phyloP scores from a whole-genome alignment of 2,113 vertebrate genomes.

The Felis chaus region DNA sequence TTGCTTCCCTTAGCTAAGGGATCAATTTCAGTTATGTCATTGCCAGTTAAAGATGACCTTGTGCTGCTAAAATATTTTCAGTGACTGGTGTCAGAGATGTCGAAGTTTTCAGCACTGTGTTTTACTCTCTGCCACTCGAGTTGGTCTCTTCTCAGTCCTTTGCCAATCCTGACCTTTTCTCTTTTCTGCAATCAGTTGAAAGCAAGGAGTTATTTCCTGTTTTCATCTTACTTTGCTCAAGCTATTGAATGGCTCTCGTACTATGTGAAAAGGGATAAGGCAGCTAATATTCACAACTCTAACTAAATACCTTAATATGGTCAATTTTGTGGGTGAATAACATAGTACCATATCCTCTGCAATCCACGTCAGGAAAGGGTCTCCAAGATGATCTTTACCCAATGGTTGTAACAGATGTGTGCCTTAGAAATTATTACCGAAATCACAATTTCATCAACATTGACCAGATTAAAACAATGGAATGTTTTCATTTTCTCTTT shows the following conservation, averaged over 20 bases:
- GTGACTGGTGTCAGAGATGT: background rate
- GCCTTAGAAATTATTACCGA: background rate
- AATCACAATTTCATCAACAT: background rate
- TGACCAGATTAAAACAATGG: background rate
- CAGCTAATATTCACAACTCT: background rate
- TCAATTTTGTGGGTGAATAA: background rate
- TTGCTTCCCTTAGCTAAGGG: background rate
- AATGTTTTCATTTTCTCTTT: background rate
- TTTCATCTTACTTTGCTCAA: background rate
- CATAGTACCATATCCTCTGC: background rate
- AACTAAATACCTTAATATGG: background rate
- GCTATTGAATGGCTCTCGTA: background rate
- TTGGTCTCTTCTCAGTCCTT: background rate
- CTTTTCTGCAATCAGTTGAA: background rate
- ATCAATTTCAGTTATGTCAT: background rate
- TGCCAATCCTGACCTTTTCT: background rate
- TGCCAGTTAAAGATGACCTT: background rate
- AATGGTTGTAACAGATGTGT: background rate
- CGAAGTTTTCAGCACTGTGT: background rate
- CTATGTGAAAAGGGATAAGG: background rate
- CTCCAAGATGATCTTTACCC: background rate
- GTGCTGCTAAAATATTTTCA: background rate
- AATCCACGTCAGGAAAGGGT: background rate
- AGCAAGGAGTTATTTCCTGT: background rate
- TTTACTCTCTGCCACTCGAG: background rate